Conservation (phyloP, 2,113 vertebrate genomes). For the Melanostigma gelatinosum region DNA sequence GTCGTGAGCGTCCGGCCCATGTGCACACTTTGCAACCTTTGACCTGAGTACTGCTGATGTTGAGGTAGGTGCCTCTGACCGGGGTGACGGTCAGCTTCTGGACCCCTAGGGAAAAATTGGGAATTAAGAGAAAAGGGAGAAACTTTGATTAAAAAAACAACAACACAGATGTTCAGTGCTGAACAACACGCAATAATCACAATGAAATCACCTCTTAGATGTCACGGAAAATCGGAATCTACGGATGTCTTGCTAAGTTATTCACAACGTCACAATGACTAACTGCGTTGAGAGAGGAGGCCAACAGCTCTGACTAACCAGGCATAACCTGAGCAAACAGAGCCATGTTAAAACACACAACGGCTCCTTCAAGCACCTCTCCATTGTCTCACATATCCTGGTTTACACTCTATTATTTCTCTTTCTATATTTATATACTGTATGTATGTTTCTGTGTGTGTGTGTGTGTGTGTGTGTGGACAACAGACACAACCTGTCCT, state of each 20-base stretch:
- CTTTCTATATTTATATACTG: background rate
- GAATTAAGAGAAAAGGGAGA: background rate
- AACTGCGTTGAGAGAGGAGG: constrained; percentile 2
- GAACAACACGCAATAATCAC: background rate
- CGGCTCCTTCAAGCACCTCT: background rate
- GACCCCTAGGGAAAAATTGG: constrained; percentile 29
- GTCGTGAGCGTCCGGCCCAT: background rate
- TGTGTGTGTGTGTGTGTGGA: background rate
- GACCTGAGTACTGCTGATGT: constrained; percentile 42
- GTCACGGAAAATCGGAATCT: too few relatives aligned
- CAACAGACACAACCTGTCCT: constrained; percentile 7
- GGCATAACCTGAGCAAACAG: constrained; percentile 32
- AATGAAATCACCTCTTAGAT: background rate
- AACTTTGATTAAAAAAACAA: background rate
- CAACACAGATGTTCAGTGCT: background rate
- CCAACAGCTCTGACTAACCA: constrained; percentile 46
- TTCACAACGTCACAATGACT: constrained; percentile 10
- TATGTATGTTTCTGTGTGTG: background rate
- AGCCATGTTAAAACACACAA: constrained; percentile 5
- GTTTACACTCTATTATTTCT: background rate
- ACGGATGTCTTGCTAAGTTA: background rate
- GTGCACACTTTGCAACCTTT: constrained; percentile 70
- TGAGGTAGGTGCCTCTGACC: constrained; percentile 50
- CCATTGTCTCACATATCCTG: background rate
- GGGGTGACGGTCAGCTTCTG: constrained; percentile 44